Conservation (phyloP, 2,797 vertebrate species). For the Parambassis ranga region DNA sequence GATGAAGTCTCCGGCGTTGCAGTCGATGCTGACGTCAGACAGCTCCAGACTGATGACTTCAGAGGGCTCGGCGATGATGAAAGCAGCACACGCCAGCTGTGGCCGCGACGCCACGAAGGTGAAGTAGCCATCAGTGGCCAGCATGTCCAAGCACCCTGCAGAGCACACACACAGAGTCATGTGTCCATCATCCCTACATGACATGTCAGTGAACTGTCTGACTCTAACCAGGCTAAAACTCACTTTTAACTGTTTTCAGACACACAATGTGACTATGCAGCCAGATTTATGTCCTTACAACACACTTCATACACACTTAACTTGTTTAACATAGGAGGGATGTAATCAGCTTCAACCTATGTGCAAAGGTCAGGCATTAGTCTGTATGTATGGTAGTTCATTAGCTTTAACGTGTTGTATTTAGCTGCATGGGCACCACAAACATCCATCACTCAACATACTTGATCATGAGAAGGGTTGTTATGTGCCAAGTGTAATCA, state of each 20-base stretch:
- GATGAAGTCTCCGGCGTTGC: slow-evolving; percentile 87
- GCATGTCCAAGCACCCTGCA: slow-evolving; percentile 92
- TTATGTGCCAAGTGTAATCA: slow-evolving; percentile 1
- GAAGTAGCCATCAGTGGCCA: slow-evolving; percentile 89
- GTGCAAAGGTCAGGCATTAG: background rate
- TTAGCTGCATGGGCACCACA: background rate
- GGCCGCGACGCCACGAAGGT: slow-evolving; percentile 85
- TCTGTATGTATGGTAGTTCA: background rate
- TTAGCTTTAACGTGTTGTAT: too few species aligned
- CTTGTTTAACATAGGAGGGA: background rate
- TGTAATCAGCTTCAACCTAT: background rate
- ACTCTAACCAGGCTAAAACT: too few species aligned
- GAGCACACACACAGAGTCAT: slow-evolving; percentile 4
- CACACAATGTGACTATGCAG: background rate
- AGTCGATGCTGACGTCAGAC: slow-evolving; percentile 86
- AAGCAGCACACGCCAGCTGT: slow-evolving; percentile 87
- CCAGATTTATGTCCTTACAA: background rate
- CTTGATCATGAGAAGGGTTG: background rate
- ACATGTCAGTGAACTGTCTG: too few species aligned
- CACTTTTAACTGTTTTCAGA: too few species aligned
- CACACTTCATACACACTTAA: background rate
- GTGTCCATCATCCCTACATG: too few species aligned
- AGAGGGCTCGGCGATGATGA: slow-evolving; percentile 87
- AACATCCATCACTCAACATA: background rate
- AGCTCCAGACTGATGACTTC: slow-evolving; percentile 87